Evolutionary conservation across 2,113 vertebrate species (phyloP).

Genomic region (Progne subis): DNA sequence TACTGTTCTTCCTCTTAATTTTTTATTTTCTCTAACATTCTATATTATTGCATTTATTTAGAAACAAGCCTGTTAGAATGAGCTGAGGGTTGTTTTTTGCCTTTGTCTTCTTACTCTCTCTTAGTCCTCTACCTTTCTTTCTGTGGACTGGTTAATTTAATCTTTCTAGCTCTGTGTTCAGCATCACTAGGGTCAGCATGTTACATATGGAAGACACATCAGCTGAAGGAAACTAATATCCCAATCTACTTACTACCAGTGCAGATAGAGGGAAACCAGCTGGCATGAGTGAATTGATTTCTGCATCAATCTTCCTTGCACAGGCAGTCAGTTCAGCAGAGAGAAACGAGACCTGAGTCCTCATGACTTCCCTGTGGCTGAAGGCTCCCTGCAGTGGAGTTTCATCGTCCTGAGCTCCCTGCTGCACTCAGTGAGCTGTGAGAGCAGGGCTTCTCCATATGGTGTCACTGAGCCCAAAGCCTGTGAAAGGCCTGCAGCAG

Average conservation of each 20-base stretch:
- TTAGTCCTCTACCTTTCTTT: background rate
- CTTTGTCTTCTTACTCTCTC: background rate
- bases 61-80: background rate
- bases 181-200: background rate
- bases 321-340: background rate
- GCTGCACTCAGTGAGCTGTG: background rate
- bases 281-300: constrained; percentile 11
- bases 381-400: background rate
- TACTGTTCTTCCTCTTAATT: background rate
- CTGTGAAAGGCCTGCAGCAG: background rate
- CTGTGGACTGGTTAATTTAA: background rate
- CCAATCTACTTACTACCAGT: background rate
- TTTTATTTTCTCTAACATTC: background rate
- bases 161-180: background rate
- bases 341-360: background rate
- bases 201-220: background rate
- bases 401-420: background rate
- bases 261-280: background rate
- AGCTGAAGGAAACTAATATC: background rate
- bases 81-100: background rate
- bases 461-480: background rate
- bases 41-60: background rate
- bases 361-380: background rate
- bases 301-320: constrained; percentile 10
- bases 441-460: background rate